Percentiles rank a stretch among this genome's conserved stretches.
Conservation (phyloP, 2,888 invertebrate species). For the Pachydiplax longipennis region DNA sequence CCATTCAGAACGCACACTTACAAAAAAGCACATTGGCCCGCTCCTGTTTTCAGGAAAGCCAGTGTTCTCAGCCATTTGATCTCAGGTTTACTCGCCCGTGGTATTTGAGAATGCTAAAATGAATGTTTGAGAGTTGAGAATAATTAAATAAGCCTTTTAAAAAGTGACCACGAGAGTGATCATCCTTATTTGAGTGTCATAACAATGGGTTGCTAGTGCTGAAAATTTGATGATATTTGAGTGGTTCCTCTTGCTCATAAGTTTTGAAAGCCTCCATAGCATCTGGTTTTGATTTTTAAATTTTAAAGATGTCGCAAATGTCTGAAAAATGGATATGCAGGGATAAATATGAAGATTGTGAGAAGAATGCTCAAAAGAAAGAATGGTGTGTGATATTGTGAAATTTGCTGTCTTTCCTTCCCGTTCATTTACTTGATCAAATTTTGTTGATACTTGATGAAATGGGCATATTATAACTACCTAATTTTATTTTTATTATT, state of each 20-base stretch:
- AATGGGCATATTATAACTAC: neutral
- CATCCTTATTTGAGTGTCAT: neutral
- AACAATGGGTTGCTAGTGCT: neutral
- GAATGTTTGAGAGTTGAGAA: neutral
- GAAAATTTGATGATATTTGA: neutral
- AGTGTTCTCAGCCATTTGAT: constrained; percentile 39
- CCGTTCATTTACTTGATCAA: neutral
- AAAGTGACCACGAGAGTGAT: neutral
- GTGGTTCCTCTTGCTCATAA: neutral
- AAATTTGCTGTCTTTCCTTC: constrained; percentile 11
- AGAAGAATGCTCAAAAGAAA: constrained; percentile 36
- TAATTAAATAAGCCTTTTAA: neutral
- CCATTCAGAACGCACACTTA: constrained; percentile 32
- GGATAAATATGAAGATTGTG: constrained; percentile 37
- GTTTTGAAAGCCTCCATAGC: neutral
- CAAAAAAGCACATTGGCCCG: neutral
- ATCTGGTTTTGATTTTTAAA: neutral
- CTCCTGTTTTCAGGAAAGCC: neutral
- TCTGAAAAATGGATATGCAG: constrained; percentile 44
- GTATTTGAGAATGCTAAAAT: constrained; percentile 15
- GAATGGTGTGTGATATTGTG: constrained; percentile 26
- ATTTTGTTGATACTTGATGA: neutral
- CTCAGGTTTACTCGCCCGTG: constrained; percentile 33
- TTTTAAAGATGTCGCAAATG: constrained; percentile 22
- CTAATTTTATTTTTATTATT: neutral